Percentiles rank a stretch among this genome's conserved stretches.
phyloP scores from a whole-genome alignment of 2,888 invertebrate species.

The Metallyticus violacea region DNA sequence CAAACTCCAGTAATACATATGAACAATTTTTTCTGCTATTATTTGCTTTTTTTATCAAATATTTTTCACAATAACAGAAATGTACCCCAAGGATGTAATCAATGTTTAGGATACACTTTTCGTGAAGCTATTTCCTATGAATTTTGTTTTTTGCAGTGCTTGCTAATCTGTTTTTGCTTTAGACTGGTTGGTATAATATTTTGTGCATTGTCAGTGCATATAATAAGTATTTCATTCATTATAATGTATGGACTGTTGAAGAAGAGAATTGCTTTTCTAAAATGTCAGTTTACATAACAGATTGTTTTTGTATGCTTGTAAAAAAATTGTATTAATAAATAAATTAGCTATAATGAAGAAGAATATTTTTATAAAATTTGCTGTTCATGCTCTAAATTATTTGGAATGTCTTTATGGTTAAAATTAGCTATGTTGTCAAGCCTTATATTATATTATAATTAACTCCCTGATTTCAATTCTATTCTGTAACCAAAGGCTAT shows the following conservation, averaged over 20 bases:
- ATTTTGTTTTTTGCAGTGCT: constrained; percentile 13
- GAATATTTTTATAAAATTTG: background rate
- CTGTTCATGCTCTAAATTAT: background rate
- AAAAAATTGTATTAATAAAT: background rate
- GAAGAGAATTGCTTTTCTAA: background rate
- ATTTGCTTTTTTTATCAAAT: background rate
- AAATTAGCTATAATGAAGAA: background rate
- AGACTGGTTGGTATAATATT: constrained; percentile 16
- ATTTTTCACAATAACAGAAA: background rate
- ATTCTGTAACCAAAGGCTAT: too few species aligned
- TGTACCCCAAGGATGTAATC: background rate
- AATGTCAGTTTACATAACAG: background rate
- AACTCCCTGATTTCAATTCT: too few species aligned
- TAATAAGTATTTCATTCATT: background rate
- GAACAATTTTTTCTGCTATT: background rate
- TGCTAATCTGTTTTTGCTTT: constrained; percentile 19
- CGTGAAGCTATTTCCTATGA: background rate
- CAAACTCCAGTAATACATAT: background rate
- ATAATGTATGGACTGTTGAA: background rate
- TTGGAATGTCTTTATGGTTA: background rate
- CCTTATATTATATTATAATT: too few species aligned
- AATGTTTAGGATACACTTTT: background rate
- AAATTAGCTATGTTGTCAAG: too few species aligned
- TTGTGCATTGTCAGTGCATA: constrained; percentile 19
- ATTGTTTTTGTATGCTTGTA: background rate